Evolutionary conservation across 2,797 vertebrate species (phyloP).

Genomic region (Luscinia luscinia): DNA sequence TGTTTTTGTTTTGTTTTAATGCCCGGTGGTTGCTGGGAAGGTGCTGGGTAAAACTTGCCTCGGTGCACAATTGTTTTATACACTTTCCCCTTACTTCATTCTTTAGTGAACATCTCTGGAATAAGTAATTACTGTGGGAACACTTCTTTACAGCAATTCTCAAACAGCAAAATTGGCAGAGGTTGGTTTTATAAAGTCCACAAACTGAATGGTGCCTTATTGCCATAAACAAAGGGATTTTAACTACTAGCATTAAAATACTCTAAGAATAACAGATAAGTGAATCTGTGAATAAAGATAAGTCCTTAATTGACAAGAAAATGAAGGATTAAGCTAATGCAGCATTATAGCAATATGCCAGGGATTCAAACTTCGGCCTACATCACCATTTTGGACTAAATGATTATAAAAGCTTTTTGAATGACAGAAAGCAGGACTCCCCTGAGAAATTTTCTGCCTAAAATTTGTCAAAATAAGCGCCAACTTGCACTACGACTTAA

Average conservation of each 20-base stretch:
- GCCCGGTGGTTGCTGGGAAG: conserved; percentile 64
- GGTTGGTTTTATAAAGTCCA: conserved; percentile 83
- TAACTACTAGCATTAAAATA: conserved; percentile 84
- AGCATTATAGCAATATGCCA: conserved; percentile 78
- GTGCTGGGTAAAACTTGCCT: conserved; percentile 64
- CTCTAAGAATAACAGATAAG: conserved; percentile 81
- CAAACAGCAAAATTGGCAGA: conserved; percentile 84
- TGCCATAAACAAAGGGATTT: conserved; percentile 83
- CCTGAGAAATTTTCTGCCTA: conserved; percentile 72
- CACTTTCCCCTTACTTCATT: conserved; percentile 81
- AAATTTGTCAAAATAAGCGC: conserved; percentile 66
- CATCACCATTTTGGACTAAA: conserved; percentile 74
- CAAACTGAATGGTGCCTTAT: conserved; percentile 83
- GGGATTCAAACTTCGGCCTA: conserved; percentile 76
- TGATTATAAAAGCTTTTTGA: conserved; percentile 76
- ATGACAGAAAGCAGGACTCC: conserved; percentile 72
- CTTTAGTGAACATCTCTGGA: conserved; percentile 82
- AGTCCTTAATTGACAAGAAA: conserved; percentile 85
- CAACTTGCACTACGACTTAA: conserved; percentile 45
- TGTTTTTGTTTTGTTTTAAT: neutral
- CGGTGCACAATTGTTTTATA: conserved; percentile 77
- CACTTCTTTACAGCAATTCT: conserved; percentile 84
- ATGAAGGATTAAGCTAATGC: conserved; percentile 83
- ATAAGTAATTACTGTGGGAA: conserved; percentile 86
- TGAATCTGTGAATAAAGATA: conserved; percentile 84